These are phyloP conservation scores for Mycogona germanica DNA, from an alignment of 2,888 invertebrate genomes.

Conservation along the genomic window DNA sequence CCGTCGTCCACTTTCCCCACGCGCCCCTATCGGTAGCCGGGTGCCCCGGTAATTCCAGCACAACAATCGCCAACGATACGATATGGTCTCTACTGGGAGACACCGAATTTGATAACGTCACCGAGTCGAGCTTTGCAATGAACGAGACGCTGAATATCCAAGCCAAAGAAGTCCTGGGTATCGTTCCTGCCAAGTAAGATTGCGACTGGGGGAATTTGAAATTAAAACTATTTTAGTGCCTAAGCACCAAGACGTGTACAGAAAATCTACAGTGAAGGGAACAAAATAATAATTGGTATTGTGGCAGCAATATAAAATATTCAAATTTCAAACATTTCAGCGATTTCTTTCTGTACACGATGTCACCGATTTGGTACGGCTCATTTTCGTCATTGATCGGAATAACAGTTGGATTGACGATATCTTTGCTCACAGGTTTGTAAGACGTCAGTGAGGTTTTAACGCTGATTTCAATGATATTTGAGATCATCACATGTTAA, in stretches of 20 bases:
- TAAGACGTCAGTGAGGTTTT: no score
- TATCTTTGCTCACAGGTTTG: slow-evolving; percentile 3
- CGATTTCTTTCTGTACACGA: slow-evolving; percentile 7
- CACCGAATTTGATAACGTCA: no score
- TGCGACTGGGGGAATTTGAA: not conserved
- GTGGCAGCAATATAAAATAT: no score
- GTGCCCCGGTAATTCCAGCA: not conserved
- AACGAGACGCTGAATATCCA: not conserved
- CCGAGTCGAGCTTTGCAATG: not conserved
- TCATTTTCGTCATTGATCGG: slow-evolving; percentile 2
- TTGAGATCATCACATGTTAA: no score
- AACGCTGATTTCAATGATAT: no score
- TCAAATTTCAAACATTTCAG: no score
- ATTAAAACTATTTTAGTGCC: not conserved
- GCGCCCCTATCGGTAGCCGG: slow-evolving; percentile 7
- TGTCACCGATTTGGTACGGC: slow-evolving; percentile 11
- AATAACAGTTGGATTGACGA: not conserved
- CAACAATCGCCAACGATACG: not conserved
- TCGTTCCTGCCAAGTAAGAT: not conserved
- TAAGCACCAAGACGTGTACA: not conserved
- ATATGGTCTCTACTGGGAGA: no score
- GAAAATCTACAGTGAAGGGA: not conserved
- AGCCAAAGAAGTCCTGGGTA: not conserved
- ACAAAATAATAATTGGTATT: no score
- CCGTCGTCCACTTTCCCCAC: not conserved